A percentile compares a stretch with the other conserved stretches of the same genome.
These are phyloP conservation scores for Paratilapia polleni DNA, from an alignment of 2,113 vertebrate species.

Conservation along the genomic window DNA sequence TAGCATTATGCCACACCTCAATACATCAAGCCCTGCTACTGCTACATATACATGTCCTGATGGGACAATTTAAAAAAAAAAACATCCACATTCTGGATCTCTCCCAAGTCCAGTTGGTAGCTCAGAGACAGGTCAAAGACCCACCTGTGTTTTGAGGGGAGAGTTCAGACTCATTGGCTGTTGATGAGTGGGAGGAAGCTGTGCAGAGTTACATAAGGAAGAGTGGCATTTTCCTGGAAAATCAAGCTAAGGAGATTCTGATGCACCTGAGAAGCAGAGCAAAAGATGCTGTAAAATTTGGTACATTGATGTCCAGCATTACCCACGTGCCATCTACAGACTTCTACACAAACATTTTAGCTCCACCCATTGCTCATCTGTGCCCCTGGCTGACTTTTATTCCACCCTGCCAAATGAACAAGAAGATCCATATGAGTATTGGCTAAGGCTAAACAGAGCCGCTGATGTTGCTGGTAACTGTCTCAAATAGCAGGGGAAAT, in stretches of 20 bases:
- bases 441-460: conserved; percentile 15
- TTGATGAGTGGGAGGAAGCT: conserved; percentile 8
- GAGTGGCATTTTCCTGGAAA: neutral
- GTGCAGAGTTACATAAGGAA: neutral
- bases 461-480: neutral
- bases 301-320: neutral
- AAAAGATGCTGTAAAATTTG: neutral
- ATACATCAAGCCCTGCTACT: too few relatives aligned
- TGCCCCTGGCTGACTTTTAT: conserved; percentile 24
- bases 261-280: conserved; percentile 16
- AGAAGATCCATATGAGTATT: conserved; percentile 8
- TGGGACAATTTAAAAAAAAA: too few relatives aligned
- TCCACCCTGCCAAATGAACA: neutral
- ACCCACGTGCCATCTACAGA: neutral
- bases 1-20: too few relatives aligned
- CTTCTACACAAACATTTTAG: conserved; percentile 26
- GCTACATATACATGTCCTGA: too few relatives aligned
- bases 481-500: neutral
- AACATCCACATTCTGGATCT: too few relatives aligned
- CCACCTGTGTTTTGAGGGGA: too few relatives aligned
- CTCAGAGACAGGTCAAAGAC: too few relatives aligned
- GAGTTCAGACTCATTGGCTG: neutral
- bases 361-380: neutral
- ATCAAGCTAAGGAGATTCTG: neutral
- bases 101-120: too few relatives aligned